These are phyloP conservation scores for Excalfactoria chinensis DNA, from an alignment of 2,113 vertebrate genomes.

Conservation along the genomic window DNA sequence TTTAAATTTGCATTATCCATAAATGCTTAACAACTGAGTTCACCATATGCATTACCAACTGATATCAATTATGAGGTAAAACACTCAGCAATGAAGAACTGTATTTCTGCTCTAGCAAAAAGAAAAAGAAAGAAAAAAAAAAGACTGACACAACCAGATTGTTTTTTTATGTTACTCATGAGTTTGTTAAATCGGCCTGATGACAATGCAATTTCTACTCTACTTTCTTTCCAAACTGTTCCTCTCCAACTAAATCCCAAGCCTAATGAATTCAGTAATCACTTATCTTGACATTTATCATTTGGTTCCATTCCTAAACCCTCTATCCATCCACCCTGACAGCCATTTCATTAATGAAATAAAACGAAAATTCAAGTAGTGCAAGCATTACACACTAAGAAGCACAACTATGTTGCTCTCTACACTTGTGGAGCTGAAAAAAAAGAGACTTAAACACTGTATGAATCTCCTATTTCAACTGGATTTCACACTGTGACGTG, in stretches of 20 bases:
- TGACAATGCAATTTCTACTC: not conserved
- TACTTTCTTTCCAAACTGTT: not conserved
- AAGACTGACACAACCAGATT: not conserved
- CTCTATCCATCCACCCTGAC: not conserved
- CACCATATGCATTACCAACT: not conserved
- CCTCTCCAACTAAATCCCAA: not conserved
- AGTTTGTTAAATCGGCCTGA: not conserved
- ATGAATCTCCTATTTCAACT: not conserved
- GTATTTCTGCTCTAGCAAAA: not conserved
- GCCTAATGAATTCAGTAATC: not conserved
- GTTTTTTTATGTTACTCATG: not conserved
- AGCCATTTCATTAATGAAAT: not conserved
- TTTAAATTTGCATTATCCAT: not conserved
- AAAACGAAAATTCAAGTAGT: not conserved
- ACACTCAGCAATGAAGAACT: not conserved
- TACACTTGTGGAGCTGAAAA: not conserved
- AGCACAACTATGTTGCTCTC: not conserved
- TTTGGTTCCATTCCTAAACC: not conserved
- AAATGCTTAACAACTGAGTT: not conserved
- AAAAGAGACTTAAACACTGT: not conserved
- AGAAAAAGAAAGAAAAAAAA: too few relatives aligned
- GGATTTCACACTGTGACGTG: not conserved
- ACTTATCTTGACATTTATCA: not conserved
- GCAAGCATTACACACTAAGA: not conserved
- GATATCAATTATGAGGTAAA: not conserved